Conservation (phyloP, 1,140 invertebrate species). For the Camponotus pennsylvanicus region DNA sequence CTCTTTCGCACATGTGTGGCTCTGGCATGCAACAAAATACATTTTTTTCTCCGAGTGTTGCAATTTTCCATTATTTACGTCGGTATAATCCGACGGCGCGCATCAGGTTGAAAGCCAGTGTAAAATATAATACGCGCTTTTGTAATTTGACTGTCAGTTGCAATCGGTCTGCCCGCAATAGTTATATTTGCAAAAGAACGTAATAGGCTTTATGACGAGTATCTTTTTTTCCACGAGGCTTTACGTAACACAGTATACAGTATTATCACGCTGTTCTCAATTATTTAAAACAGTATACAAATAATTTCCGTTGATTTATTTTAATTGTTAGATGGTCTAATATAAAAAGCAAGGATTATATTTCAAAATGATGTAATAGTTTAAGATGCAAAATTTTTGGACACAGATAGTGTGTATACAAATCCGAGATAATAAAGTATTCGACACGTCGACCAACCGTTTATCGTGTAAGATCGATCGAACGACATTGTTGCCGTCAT, state of each 20-base stretch:
- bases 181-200: slow-evolving; percentile 36
- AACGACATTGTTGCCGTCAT: slow-evolving; percentile 28
- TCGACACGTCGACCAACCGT: neutral
- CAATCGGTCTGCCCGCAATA: slow-evolving; percentile 43
- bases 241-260: neutral
- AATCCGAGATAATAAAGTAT: neutral
- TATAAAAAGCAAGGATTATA: neutral
- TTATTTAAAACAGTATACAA: neutral
- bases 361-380: neutral
- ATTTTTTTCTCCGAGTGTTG: slow-evolving; percentile 63
- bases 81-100: slow-evolving; percentile 55
- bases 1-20: neutral
- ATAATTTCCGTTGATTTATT: neutral
- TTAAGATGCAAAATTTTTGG: neutral
- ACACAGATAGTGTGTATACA: no score
- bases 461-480: slow-evolving; percentile 38
- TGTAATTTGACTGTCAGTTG: slow-evolving; percentile 63
- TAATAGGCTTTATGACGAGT: slow-evolving; percentile 47
- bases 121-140: slow-evolving; percentile 63
- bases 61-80: slow-evolving; percentile 68
- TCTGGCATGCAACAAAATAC: slow-evolving; percentile 40
- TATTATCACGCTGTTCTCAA: neutral
- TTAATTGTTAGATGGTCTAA: no score
- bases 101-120: slow-evolving; percentile 55
- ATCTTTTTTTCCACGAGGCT: slow-evolving; percentile 36